Conservation (phyloP, 2,888 invertebrate species). For the Diarsia rubi region DNA sequence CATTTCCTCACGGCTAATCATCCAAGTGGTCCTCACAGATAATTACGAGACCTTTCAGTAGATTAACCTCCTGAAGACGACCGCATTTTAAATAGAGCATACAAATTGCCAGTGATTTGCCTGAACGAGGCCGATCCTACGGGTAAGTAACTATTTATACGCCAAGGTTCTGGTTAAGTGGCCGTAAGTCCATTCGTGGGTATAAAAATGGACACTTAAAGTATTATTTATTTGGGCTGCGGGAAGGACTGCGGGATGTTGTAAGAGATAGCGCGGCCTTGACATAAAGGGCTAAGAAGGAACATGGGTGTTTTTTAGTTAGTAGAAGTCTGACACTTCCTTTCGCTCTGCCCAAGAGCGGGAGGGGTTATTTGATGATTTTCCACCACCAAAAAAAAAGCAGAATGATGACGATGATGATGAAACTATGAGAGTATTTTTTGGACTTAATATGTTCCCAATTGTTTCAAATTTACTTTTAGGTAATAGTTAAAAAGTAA, state of each 20-base stretch:
- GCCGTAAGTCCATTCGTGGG: neutral
- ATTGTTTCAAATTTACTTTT: neutral
- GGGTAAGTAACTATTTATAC: slow-evolving; percentile 19
- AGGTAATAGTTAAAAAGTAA: neutral
- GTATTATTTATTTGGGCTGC: slow-evolving; percentile 7
- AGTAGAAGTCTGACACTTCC: too few species aligned
- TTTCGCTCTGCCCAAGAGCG: too few species aligned
- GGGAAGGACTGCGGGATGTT: too few species aligned
- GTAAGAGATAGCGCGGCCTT: too few species aligned
- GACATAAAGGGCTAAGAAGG: too few species aligned
- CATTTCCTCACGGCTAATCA: slow-evolving; percentile 14
- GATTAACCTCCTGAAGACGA: slow-evolving; percentile 38
- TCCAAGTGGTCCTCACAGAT: slow-evolving; percentile 21
- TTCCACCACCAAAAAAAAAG: too few species aligned
- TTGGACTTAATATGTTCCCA: neutral
- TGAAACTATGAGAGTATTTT: neutral
- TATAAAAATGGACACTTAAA: neutral
- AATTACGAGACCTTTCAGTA: slow-evolving; percentile 46
- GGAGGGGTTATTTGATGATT: too few species aligned
- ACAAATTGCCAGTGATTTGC: slow-evolving; percentile 44
- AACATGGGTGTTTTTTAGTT: too few species aligned
- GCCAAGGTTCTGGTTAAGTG: slow-evolving; percentile 14
- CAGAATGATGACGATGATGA: too few species aligned
- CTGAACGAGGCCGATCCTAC: slow-evolving; percentile 10
- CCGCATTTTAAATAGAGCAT: slow-evolving; percentile 47